phyloP scores from a whole-genome alignment of 1,140 invertebrate genomes.

The Harpegnathos saltator region DNA sequence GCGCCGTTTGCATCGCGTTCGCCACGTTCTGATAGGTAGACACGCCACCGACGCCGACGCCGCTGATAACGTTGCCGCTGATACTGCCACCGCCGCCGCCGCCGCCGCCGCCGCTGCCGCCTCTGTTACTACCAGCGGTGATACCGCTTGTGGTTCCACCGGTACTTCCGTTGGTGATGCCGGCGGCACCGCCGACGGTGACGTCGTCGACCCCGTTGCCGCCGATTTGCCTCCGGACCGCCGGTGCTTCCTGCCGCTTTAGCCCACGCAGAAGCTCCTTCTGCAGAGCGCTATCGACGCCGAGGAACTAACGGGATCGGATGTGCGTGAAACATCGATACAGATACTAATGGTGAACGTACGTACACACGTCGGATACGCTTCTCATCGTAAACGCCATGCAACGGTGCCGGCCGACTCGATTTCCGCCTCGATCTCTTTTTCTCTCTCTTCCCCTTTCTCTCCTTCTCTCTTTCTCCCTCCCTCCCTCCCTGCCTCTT shows the following conservation, averaged over 20 bases:
- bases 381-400: slow-evolving; percentile 42
- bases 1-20: slow-evolving; percentile 85
- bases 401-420: slow-evolving; percentile 46
- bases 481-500: no score
- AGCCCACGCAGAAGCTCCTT: slow-evolving; percentile 87
- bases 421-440: slow-evolving; percentile 39
- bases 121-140: slow-evolving; percentile 7
- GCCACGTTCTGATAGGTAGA: slow-evolving; percentile 80
- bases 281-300: slow-evolving; percentile 85
- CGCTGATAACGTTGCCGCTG: background rate
- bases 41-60: slow-evolving; percentile 27
- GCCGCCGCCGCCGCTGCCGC: background rate
- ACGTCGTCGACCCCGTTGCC: slow-evolving; percentile 11
- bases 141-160: background rate
- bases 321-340: slow-evolving; percentile 80
- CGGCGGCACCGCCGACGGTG: slow-evolving; percentile 22
- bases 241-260: slow-evolving; percentile 83
- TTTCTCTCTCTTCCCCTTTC: background rate
- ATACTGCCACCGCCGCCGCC: background rate
- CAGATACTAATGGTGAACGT: slow-evolving; percentile 70
- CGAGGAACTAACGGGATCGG: slow-evolving; percentile 80
- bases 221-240: slow-evolving; percentile 31
- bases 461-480: no score
- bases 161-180: slow-evolving; percentile 18
- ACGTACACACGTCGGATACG: slow-evolving; percentile 26